Percentiles rank a stretch among this genome's conserved stretches.
phyloP scores from a whole-genome alignment of 2,113 vertebrate genomes.

The Procapra przewalskii region DNA sequence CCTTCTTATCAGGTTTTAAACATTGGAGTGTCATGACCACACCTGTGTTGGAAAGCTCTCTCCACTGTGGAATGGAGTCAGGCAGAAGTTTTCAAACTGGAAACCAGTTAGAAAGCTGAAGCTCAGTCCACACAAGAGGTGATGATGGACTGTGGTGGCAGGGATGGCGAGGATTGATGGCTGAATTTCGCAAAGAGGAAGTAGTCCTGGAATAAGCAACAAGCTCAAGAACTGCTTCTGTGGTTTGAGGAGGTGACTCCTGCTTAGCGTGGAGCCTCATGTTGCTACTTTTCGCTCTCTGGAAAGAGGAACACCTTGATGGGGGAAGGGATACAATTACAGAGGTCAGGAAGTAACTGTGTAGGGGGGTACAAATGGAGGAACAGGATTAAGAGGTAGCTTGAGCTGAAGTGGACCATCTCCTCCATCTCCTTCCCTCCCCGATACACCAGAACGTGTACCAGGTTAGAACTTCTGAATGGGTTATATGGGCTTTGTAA shows the following conservation, averaged over 20 bases:
- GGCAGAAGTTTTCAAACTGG: background rate
- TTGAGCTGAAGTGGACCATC: background rate
- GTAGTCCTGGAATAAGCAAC: background rate
- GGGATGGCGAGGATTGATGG: background rate
- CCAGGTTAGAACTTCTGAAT: background rate
- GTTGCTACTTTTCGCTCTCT: background rate
- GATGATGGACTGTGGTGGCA: no score
- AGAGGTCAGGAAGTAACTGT: background rate
- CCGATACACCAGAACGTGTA: fast-evolving
- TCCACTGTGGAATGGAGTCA: background rate
- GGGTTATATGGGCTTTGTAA: background rate
- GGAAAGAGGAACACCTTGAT: background rate
- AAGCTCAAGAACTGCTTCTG: background rate
- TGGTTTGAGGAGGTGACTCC: background rate
- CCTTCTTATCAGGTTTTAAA: background rate
- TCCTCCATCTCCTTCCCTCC: background rate
- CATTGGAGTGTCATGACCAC: background rate
- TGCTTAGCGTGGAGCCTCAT: background rate
- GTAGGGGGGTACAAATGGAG: background rate
- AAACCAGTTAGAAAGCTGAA: background rate
- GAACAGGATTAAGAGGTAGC: background rate
- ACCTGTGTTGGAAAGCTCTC: background rate
- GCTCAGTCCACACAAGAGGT: background rate
- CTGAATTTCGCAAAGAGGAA: background rate
- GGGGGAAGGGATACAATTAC: background rate